Base-by-base conservation (phyloP, 2,888 invertebrate genomes). In the Iselma pallidipennis region DNA sequence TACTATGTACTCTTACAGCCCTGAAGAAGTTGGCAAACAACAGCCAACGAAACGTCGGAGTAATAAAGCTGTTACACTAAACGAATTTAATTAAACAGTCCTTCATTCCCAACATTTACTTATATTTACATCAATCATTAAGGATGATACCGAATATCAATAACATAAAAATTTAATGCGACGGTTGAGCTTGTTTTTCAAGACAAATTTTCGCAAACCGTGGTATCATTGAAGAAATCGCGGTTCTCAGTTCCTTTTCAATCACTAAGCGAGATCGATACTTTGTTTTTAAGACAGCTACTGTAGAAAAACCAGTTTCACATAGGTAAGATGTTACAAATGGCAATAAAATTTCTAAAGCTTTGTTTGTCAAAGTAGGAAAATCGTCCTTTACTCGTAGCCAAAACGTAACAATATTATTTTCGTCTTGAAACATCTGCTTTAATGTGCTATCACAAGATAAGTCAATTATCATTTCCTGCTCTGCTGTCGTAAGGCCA, bases 321-420 rank as follows among this genome's bases (percentile, higher is more conserved):
- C 33, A 37, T 37, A 37, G 9, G 9, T 37, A 14, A 37, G 33
- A 37, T 37, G 33, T 37, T 37, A 14, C 33, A 9, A 37, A 37
- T 9, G 33, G 33, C 33, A 37, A 9, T 1, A 37, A 37, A 7
- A 37, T 2, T 37, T 37, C 9, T 37, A 37, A 37, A n/a, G 33
- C 14, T 37, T 37, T 14, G 9, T 37, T 37, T 37, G 33, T 7
- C 33, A 37, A 37, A 37, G 9, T 37, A 37, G 25, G 25, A 25
- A 25, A 25, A 25, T 64, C 58, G 5, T 45, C 26, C 58, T 61
- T 63, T 55, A 66, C 56, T 58, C 52, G 58, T 51, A 59, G 31
- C 66, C 62, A 66, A 66, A 65, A 66, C 55, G 64, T 64, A 42
- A 60, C 57, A 63, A 63, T 63, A 64, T 64, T 64, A 63, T 64